These are phyloP conservation scores for Pseudolaguvia tuberculata DNA, from an alignment of 2,113 vertebrate species.

Conservation along the genomic window DNA sequence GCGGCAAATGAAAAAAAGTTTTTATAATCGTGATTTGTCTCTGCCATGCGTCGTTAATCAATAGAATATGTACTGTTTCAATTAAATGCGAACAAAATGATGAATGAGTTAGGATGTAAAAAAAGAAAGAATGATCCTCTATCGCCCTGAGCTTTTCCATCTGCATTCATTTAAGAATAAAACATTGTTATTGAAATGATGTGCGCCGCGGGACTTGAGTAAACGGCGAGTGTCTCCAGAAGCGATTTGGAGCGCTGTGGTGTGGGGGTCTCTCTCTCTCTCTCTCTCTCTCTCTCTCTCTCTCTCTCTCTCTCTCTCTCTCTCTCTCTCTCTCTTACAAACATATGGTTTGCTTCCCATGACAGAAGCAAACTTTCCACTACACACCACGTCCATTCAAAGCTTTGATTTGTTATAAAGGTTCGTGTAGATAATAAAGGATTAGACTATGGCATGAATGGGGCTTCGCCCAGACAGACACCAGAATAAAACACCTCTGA, in stretches of 20 bases:
- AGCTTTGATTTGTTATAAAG: slow-evolving; percentile 35
- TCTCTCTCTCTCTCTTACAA: background rate
- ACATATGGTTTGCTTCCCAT: slow-evolving; percentile 50
- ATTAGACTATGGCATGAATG: background rate
- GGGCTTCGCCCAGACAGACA: background rate
- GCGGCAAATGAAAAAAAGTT: background rate
- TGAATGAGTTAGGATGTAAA: slow-evolving; percentile 13
- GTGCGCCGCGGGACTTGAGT: slow-evolving; percentile 54
- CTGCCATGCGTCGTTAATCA: slow-evolving; percentile 32
- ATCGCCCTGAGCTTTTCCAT: slow-evolving; percentile 69
- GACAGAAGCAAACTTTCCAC: slow-evolving; percentile 32
- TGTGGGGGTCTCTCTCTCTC: slow-evolving; percentile 27
- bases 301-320: too few species aligned
- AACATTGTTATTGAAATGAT: slow-evolving; percentile 49
- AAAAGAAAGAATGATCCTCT: slow-evolving; percentile 72
- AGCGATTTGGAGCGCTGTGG: slow-evolving; percentile 37
- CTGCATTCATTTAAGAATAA: slow-evolving; percentile 49
- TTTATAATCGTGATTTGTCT: slow-evolving; percentile 1
- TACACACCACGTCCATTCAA: background rate
- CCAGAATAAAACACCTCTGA: background rate
- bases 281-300: too few species aligned
- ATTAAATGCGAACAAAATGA: slow-evolving; percentile 27
- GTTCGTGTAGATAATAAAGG: slow-evolving; percentile 5
- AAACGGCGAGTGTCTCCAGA: slow-evolving; percentile 44
- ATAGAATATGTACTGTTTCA: slow-evolving; percentile 15